These are phyloP conservation scores for Strix occidentalis DNA, from an alignment of 2,797 vertebrate genomes.

Conservation along the genomic window DNA sequence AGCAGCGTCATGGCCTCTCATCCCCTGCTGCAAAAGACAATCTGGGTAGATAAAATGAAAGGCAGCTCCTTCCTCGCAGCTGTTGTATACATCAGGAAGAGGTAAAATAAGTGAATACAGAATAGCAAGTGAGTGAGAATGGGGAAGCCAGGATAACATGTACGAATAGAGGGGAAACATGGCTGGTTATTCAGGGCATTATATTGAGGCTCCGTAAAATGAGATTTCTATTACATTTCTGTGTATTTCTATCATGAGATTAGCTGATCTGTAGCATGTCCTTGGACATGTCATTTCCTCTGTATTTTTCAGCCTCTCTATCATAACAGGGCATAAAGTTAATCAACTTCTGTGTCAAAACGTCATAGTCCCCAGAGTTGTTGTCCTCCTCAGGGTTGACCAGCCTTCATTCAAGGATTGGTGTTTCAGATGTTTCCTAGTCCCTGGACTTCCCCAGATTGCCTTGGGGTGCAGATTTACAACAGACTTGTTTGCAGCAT, in stretches of 20 bases:
- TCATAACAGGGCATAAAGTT: not conserved
- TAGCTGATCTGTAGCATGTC: not conserved
- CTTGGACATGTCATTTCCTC: not conserved
- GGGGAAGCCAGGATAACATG: not conserved
- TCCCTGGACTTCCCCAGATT: not conserved
- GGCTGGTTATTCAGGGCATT: not conserved
- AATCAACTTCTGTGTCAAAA: not conserved
- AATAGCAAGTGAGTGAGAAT: not conserved
- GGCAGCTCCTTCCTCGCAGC: not conserved
- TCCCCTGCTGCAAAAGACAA: not conserved
- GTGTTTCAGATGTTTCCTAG: not conserved
- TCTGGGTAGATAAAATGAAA: not conserved
- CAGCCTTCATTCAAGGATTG: not conserved
- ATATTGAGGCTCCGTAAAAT: not conserved
- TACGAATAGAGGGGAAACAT: not conserved
- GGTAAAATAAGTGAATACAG: not conserved
- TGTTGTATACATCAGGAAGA: not conserved
- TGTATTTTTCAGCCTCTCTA: not conserved
- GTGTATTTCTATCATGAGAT: not conserved
- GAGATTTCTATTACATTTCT: not conserved
- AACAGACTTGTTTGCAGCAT: not conserved
- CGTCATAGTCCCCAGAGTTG: not conserved
- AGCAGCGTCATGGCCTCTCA: not conserved
- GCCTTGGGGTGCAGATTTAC: not conserved
- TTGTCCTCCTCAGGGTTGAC: not conserved